A percentile compares a stretch with the other conserved stretches of the same genome.
These are phyloP conservation scores for Scylla paramamosain DNA, from an alignment of 1,140 invertebrate species.

Conservation along the genomic window DNA sequence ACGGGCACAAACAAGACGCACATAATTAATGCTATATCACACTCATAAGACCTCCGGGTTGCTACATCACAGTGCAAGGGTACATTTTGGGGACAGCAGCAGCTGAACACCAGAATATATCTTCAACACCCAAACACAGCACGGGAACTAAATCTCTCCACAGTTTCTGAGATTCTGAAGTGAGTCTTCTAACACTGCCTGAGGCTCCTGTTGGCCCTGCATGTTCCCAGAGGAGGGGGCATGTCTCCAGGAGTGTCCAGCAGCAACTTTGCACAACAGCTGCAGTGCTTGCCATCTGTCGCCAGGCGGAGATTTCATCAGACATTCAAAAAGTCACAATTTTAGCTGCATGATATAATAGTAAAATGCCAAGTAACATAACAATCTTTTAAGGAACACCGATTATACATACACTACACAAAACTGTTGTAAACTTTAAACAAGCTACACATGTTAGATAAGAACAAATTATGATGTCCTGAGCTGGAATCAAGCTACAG, in stretches of 20 bases:
- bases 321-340: too few relatives aligned
- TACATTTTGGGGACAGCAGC: not conserved
- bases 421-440: too few relatives aligned
- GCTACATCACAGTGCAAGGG: not conserved
- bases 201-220: not conserved
- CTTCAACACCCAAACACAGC: not conserved
- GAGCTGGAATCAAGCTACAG: too few relatives aligned
- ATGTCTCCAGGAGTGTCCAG: not conserved
- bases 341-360: too few relatives aligned
- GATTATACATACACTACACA: too few relatives aligned
- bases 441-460: too few relatives aligned
- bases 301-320: too few relatives aligned
- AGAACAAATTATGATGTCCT: too few relatives aligned
- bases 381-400: too few relatives aligned
- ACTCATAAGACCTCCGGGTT: constrained; percentile 7
- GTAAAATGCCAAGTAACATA: too few relatives aligned
- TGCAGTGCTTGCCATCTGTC: not conserved
- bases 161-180: not conserved
- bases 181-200: not conserved
- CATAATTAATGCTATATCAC: constrained; percentile 24
- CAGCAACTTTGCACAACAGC: not conserved
- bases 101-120: constrained; percentile 12
- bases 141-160: not conserved
- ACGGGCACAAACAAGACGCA: not conserved
- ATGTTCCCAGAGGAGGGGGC: not conserved